A percentile compares a stretch with the other conserved stretches of the same genome.
Conservation (phyloP, 2,888 invertebrate genomes). For the Drepanosiphum platanoidis region DNA sequence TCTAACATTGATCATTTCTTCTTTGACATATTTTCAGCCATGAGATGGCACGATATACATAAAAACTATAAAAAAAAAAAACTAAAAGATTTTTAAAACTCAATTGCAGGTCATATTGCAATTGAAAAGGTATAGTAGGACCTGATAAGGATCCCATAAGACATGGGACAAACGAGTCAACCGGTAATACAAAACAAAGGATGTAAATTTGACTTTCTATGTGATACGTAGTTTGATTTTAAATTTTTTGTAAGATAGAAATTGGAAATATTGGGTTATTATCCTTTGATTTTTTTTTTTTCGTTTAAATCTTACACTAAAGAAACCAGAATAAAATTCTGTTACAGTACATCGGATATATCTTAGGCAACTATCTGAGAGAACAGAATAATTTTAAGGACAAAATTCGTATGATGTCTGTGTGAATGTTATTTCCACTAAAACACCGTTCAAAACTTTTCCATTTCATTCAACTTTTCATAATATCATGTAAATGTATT, state of each 20-base stretch:
- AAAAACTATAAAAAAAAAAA: not conserved
- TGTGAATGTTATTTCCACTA: not conserved
- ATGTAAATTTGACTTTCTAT: slow-evolving; percentile 3
- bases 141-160: not conserved
- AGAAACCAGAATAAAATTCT: not conserved
- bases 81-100: not conserved
- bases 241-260: not conserved
- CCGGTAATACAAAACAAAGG: not conserved
- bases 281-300: not conserved
- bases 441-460: slow-evolving; percentile 31
- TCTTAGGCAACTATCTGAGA: not conserved
- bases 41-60: not conserved
- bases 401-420: slow-evolving; percentile 15
- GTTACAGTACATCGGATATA: not conserved
- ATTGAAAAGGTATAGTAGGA: not conserved
- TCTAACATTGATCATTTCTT: not conserved
- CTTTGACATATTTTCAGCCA: not conserved
- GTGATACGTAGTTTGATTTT: not conserved
- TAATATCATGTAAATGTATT: slow-evolving; percentile 46
- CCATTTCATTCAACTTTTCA: slow-evolving; percentile 41
- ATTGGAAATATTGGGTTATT: not conserved
- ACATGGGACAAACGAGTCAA: slow-evolving; percentile 8
- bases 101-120: not conserved
- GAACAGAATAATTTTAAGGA: not conserved
- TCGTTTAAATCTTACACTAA: not conserved